Evolutionary conservation across 2,797 vertebrate genomes (phyloP).

Genomic region (Botia kubotai): DNA sequence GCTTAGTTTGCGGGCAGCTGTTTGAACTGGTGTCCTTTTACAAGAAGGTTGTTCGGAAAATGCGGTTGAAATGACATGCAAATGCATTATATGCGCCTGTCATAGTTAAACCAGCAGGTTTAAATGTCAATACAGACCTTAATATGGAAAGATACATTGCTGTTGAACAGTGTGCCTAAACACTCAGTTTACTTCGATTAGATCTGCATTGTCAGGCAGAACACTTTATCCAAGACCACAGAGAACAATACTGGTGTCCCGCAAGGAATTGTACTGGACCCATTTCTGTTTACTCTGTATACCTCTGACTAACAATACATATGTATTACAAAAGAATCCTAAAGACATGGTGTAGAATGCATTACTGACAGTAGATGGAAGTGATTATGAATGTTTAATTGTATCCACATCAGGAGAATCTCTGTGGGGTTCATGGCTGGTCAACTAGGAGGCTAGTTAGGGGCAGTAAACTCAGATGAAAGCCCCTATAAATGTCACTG

Average conservation of each 20-base stretch:
- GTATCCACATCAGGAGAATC: not conserved
- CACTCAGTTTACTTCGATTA: too few relatives aligned
- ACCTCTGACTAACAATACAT: too few relatives aligned
- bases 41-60: not conserved
- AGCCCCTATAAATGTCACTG: not conserved
- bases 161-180: too few relatives aligned
- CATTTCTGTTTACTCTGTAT: too few relatives aligned
- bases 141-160: not conserved
- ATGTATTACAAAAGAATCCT: too few relatives aligned
- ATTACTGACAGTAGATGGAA: not conserved
- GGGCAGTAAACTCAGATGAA: not conserved
- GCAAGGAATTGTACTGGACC: too few relatives aligned
- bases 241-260: too few relatives aligned
- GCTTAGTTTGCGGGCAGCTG: not conserved
- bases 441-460: not conserved
- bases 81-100: constrained; percentile 39
- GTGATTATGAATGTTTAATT: not conserved
- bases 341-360: too few relatives aligned
- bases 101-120: constrained; percentile 13
- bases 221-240: too few relatives aligned
- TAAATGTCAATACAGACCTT: not conserved
- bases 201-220: too few relatives aligned
- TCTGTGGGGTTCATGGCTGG: not conserved
- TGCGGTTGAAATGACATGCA: constrained; percentile 8
- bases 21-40: constrained; percentile 27